These are phyloP conservation scores for Aphelinus atriplicis DNA, from an alignment of 1,140 invertebrate genomes.

Conservation along the genomic window DNA sequence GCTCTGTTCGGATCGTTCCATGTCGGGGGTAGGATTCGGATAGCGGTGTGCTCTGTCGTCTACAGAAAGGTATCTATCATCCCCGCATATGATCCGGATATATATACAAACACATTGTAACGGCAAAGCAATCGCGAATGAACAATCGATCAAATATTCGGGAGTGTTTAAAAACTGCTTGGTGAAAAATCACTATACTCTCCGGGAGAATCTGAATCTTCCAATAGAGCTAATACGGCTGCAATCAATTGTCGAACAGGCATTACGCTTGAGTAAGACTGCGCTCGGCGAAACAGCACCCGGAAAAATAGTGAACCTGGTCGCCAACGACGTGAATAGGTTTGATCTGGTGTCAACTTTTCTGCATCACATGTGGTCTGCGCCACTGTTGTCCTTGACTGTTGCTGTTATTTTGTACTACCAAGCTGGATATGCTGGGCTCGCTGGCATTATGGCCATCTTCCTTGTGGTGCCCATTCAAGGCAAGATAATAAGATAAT, in stretches of 20 bases:
- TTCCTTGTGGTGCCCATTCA: conserved; percentile 78
- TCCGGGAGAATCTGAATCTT: no score
- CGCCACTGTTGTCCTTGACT: conserved; percentile 71
- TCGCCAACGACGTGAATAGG: conserved; percentile 79
- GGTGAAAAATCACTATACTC: not conserved
- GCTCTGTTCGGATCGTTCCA: conserved; percentile 69
- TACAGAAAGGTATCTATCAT: conserved; percentile 68
- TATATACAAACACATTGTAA: no score
- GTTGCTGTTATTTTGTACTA: conserved; percentile 71
- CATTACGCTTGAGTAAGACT: conserved; percentile 69
- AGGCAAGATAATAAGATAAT: conserved; percentile 57
- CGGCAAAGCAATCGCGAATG: no score
- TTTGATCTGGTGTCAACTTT: conserved; percentile 70
- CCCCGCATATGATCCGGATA: no score
- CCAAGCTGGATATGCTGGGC: conserved; percentile 69
- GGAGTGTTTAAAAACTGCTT: no score
- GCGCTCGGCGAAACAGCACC: conserved; percentile 78
- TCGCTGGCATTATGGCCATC: conserved; percentile 74
- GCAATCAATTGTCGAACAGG: conserved; percentile 45
- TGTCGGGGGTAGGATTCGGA: conserved; percentile 68
- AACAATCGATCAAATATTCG: no score
- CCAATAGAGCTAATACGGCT: conserved; percentile 15
- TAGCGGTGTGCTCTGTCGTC: conserved; percentile 71
- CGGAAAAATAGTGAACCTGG: conserved; percentile 84
- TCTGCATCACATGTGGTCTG: conserved; percentile 71